These are phyloP conservation scores for Porphyrio hochstetteri DNA, from an alignment of 2,113 vertebrate species.

Conservation along the genomic window DNA sequence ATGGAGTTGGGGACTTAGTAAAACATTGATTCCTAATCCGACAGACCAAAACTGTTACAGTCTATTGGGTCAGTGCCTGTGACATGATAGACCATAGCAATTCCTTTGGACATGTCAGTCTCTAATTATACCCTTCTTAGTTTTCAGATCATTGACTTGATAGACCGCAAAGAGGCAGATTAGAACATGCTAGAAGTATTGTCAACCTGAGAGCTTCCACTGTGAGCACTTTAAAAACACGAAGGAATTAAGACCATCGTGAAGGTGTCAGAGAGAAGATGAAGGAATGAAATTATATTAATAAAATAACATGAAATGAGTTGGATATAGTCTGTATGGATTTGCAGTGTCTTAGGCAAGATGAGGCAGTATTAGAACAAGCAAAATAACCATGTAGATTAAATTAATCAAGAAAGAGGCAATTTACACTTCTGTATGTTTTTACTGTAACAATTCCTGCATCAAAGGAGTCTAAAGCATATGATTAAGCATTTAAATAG, in stretches of 20 bases:
- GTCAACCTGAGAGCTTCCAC: background rate
- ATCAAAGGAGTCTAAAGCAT: background rate
- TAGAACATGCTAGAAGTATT: background rate
- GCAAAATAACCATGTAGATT: background rate
- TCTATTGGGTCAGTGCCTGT: conserved; percentile 28
- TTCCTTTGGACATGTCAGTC: conserved; percentile 63
- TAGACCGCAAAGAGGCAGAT: conserved; percentile 61
- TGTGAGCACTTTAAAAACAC: background rate
- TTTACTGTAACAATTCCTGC: background rate
- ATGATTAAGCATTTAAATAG: background rate
- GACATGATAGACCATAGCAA: conserved; percentile 52
- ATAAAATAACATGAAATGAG: background rate
- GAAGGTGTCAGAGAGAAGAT: background rate
- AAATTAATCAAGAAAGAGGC: background rate
- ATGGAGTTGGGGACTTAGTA: conserved; percentile 46
- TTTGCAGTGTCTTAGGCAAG: background rate
- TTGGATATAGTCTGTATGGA: background rate
- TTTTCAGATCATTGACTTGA: conserved; percentile 65
- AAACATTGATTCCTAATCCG: conserved; percentile 59
- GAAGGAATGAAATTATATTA: background rate
- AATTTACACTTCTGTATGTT: background rate
- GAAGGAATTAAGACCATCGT: background rate
- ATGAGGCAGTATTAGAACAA: background rate
- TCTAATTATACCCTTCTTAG: conserved; percentile 58
- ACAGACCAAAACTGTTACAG: conserved; percentile 59